Evolutionary conservation across 2,113 vertebrate species (phyloP), one percentile per base, ranked within the genome.

Genomic region (Tor tambroides): DNA sequence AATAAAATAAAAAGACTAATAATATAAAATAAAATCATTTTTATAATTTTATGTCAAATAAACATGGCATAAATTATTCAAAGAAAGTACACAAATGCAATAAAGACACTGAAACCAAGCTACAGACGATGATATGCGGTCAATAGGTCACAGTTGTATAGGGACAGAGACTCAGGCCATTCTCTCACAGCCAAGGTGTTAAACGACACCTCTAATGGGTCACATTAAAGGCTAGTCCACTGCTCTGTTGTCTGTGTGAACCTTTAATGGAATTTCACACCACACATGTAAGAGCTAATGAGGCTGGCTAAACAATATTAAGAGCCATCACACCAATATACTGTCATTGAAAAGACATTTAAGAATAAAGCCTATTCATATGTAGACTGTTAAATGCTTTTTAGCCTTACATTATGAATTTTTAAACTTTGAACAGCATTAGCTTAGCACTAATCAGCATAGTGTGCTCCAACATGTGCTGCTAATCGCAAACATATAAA

Each of bases 261-360:
- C 30, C 46, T 69, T 61, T 87, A 71, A 81, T 81, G 80, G 89
- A 86, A 90, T 90, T 80, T 90, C 87, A 90, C 89, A 88, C 71
- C 85, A 63, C 56, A 85, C 49, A 51, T 78, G 77, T 71, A 83
- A 86, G 77, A 78, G 63, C 74, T 87, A 87, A 87, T 90, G 82
- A 85, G 76, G 54, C 87, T 82, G 14, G 65, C 75, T 69, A 76
- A 85, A 30, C n/a, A 54, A 10, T 9, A 81, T 76, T 54, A 80
- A 51, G 41, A 54, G 43, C 54, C 32, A 23, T 84, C 56, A 89
- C 26, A 8, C 23, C n/a, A 30, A 61, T 59, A 21, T 14, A 61
- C 67, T 35, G 65, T 12, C 28, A 72, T 19, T 9, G 26, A 51
- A 26, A n/a, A 65, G n/a, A 69, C 56, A 49, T 71, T 30, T n/a